Base-by-base conservation (phyloP, 2,888 invertebrate genomes). In the Leuctra nigra region DNA sequence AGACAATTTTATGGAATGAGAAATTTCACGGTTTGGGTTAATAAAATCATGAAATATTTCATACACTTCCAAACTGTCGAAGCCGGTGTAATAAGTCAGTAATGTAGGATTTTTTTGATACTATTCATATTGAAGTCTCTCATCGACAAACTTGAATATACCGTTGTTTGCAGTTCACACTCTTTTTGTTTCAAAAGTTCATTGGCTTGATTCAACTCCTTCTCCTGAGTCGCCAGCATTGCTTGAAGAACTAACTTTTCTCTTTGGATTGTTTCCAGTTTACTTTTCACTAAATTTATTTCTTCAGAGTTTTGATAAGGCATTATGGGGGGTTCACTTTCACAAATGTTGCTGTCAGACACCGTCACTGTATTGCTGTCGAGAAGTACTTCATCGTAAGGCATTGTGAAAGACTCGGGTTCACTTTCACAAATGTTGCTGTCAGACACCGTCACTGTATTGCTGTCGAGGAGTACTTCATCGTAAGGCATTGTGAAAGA, bases 11-110 rank as follows among this genome's bases (percentile, higher is more conserved):
- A 11, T 14, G 3, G 54, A 54, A 44, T 29, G 22, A 13, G 48
- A 48, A n/a, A 33, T 48, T 16, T n/a, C 18, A 2, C 48, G 25
- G 7, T 29, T 33, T 2, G 24, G 16, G 29, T 48, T 25, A 29
- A 48, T 29, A 33, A 48, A 48, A n/a, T 25, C 29, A 25, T 48
- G 48, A 29, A 48, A 48, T n/a, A 16, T 48, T 14, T 48, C 48
- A 4, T 25, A 29, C 4, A 48, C 48, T n/a, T 16, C 16, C 20
- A 16, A 29, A 29, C 48, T 48, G 4, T 48, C 48, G 14, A 48
- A 48, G 14, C 48, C 48, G 7, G 48, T 48, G 29, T 29, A 48
- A 29, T 48, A 48, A 9, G 24, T 48, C 6, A 48, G 25, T 7
- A 48, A 25, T 16, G 7, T 33, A 2, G 29, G 11, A 29, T 25